Base-by-base conservation (phyloP, 2,797 vertebrate species). In the Alca torda region DNA sequence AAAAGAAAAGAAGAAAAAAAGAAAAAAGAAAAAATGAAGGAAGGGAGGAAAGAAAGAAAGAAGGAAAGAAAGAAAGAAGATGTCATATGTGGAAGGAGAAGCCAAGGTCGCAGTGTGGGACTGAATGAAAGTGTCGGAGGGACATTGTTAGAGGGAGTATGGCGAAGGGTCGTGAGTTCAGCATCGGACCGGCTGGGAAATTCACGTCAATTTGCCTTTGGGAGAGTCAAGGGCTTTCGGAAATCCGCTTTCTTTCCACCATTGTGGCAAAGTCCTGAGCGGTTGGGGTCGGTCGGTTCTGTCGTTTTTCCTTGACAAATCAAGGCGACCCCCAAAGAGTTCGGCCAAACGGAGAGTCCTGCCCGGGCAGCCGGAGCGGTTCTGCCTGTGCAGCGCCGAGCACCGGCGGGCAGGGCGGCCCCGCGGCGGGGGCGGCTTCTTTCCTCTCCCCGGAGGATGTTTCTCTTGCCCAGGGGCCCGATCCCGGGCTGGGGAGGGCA, bases 361-460 rank as follows among this genome's bases (percentile, higher is more conserved):
- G 70, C 46, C 15, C 3, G 19, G 51, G 25, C 11, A 9, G 31
- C 15, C n/a, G 60, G 33, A 60, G 54, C 6, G 4, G 21, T 18
- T 51, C 46, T 33, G 8, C 24, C 76, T 1, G 50, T 0, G 35
- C 85, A 64, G 77, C 5, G 7, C 50, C n/a, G 8, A 35, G 84
- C 67, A 31, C 70, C 37, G 26, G 3, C 9, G 30, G 50, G 37
- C 12, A 23, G 60, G 25, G 18, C 11, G 0, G 9, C 4, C 25
- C 8, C 45, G 23, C 31, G 7, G 16, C 13, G 11, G 3, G 35
- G 6, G 31, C n/a, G 16, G 3, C 9, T 10, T 14, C 59, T 30
- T 33, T 26, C 24, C 19, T 54, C 10, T 45, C 23, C 31, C 17
- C 35, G 1, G 1, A 1, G 60, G 28, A 3, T 5, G 2, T 51